Evolutionary conservation across 2,113 vertebrate species (phyloP).

Genomic region (Columba livia): DNA sequence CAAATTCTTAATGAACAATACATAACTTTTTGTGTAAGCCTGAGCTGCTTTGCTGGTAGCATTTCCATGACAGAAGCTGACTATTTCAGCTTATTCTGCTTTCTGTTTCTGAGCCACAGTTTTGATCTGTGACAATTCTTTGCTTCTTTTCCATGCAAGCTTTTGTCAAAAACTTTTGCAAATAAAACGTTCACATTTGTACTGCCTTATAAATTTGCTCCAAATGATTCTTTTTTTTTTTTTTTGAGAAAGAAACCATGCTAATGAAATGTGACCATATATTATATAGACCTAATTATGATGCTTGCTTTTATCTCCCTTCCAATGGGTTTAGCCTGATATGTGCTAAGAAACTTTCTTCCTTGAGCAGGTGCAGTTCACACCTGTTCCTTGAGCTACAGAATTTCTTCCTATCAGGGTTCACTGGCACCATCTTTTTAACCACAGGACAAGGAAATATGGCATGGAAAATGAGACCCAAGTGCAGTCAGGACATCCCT

Average conservation of each 20-base stretch:
- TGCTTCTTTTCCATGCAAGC: background rate
- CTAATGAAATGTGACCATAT: background rate
- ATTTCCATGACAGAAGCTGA: background rate
- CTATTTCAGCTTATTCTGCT: background rate
- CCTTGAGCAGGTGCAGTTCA: background rate
- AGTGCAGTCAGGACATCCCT: background rate
- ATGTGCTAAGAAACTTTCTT: background rate
- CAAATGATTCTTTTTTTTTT: background rate
- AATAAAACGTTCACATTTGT: background rate
- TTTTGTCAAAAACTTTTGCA: background rate
- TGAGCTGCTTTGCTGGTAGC: background rate
- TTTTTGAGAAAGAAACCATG: background rate
- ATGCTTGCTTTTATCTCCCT: background rate
- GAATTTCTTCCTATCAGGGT: background rate
- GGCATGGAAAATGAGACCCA: background rate
- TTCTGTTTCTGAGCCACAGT: background rate
- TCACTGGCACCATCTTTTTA: background rate
- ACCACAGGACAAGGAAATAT: background rate
- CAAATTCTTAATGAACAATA: background rate
- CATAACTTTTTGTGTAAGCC: background rate
- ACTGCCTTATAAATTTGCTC: background rate
- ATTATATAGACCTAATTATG: background rate
- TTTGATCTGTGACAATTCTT: background rate
- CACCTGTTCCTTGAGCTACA: background rate
- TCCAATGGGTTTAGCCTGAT: background rate